These are phyloP conservation scores for Morinoia aosen DNA, from an alignment of 2,888 invertebrate species.

Conservation along the genomic window DNA sequence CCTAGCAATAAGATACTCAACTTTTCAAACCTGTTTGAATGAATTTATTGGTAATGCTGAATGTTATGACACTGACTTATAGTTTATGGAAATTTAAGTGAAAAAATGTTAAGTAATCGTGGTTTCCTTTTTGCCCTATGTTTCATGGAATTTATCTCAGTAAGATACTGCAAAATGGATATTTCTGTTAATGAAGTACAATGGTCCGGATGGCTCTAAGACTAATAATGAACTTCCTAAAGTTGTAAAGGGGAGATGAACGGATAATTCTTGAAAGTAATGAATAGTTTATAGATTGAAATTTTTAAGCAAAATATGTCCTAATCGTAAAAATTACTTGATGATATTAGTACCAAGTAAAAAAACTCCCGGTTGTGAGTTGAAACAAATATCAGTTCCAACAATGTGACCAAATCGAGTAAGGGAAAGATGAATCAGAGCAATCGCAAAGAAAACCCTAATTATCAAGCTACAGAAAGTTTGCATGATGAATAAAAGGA, in stretches of 20 bases:
- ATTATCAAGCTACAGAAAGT: no score
- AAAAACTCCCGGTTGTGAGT: no score
- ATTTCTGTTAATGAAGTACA: background rate
- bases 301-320: no score
- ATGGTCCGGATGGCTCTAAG: background rate
- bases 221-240: background rate
- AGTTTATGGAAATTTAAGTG: slow-evolving; percentile 32
- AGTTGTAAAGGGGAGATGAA: background rate
- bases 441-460: no score
- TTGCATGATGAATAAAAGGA: no score
- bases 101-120: background rate
- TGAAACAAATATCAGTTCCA: no score
- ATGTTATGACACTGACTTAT: slow-evolving; percentile 31
- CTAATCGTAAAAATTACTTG: no score
- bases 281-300: no score
- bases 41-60: background rate
- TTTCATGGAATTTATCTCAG: background rate
- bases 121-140: background rate
- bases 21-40: slow-evolving; percentile 19
- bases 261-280: background rate
- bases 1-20: slow-evolving; percentile 36
- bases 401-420: no score
- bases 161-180: background rate
- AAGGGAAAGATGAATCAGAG: no score
- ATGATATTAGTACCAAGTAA: no score